Evolutionary conservation across 1,140 invertebrate genomes (phyloP), one percentile per base, ranked within the genome.

Genomic region (Eurosta solidaginis): DNA sequence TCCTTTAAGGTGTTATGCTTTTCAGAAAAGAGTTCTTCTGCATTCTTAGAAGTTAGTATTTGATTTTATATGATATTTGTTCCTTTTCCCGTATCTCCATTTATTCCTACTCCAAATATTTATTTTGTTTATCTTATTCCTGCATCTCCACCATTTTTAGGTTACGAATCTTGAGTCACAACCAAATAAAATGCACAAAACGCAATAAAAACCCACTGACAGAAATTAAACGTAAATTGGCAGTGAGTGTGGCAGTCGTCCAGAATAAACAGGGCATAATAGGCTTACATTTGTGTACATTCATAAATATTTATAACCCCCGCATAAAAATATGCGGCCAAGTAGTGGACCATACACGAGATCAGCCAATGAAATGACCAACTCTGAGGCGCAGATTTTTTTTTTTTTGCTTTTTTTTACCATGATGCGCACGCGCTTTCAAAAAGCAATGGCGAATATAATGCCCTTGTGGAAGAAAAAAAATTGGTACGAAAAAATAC

Each of bases 281-380:
- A 68, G 9, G 22, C 33, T 40, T 40, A 68, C 33, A 68, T 29
- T 29, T n/a, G n/a, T 6, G 33, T 40, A 68, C 29, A 10, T 42
- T 22, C 54, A 36, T 59, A 59, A 59, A 68, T 68, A 68, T 68
- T 68, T 68, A 68, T 68, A 10, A 68, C 3, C 59, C n/a, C 12
- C 54, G 4, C 29, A 63, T 14, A 10, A 63, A 63, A 33, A 33
- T 33, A 10, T 29, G 59, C 33, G 29, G 20, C 59, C 29, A 68
- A 22, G 59, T 33, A 40, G 2, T 20, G 33, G 22, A 40, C 59
- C 20, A 22, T 40, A 20, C 59, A 40, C 59, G 33, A 40, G 22
- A 40, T n/a, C 29, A 68, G 33, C 22, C 17, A 40, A 20, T n/a
- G n/a, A n/a, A n/a, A 29, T 40, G 17, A 40, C 3, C 7, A 2